Evolutionary conservation across 2,797 vertebrate species (phyloP), one percentile per base, ranked within the genome.

Genomic region (Aselliscus stoliczkanus): DNA sequence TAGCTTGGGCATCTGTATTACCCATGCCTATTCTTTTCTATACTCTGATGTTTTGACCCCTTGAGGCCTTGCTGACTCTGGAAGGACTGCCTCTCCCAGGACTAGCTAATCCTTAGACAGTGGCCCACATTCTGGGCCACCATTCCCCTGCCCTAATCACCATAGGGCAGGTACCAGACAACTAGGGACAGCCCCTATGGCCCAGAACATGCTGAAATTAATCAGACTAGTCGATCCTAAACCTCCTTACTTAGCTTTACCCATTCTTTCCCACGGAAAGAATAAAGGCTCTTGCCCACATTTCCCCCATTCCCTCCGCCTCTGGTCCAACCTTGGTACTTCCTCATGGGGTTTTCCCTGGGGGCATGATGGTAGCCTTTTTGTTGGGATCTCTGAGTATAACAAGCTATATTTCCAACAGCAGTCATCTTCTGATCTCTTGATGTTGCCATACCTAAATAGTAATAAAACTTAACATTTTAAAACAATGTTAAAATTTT

Each of bases 311-410:
- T 4, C 4, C 7, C 18, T 86, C 20, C 25, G 42, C 72, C 25
- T 69, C 47, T 31, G 37, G 18, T 47, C 5, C 27, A 20, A 29
- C 7, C 2, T 62, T 31, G 7, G 20, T n/a, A 13, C 90, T 13
- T 47, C 39, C 4, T 23, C 34, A 3, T 1, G 0, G 62, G 29
- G 0, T 11, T 29, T 62, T 15, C 60, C 58, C 58, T 14, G 4
- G 47, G 3, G 52, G 6, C 50, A 3, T 29, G 39, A 23, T 13
- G n/a, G 23, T 39, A 25, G n/a, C 29, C n/a, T 23, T 34, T 15
- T 25, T 34, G 21, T 52, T 42, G 1, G 25, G n/a, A 67, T 34
- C 47, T 77, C 34, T 77, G 52, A 52, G 4, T 25, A 20, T 34
- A 70, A 29, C 50, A 42, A 42, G 12, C 21, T 29, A 7, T 13